These are phyloP conservation scores for Lapara coniferarum DNA, from an alignment of 2,888 invertebrate genomes.

Conservation along the genomic window DNA sequence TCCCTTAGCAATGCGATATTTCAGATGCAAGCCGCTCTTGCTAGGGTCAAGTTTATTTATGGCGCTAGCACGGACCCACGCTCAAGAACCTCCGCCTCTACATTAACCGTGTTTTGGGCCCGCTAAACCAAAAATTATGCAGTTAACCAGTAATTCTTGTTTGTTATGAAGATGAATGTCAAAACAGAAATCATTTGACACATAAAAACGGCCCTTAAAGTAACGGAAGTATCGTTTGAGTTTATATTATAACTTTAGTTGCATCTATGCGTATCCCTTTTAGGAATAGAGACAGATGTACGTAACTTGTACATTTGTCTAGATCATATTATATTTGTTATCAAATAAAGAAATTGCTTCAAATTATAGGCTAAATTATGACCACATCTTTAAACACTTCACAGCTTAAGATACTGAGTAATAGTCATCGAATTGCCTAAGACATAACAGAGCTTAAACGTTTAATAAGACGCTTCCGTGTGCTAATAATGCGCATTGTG, in stretches of 20 bases:
- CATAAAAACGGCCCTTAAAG: conserved; percentile 16
- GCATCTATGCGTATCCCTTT: too few relatives aligned
- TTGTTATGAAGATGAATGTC: conserved; percentile 25
- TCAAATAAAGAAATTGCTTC: not conserved
- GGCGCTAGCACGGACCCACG: conserved; percentile 16
- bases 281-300: too few relatives aligned
- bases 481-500: conserved; percentile 18
- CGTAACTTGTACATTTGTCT: too few relatives aligned
- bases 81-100: conserved; percentile 10
- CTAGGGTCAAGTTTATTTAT: conserved; percentile 26
- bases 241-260: too few relatives aligned
- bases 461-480: conserved; percentile 14
- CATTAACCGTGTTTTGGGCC: conserved; percentile 13
- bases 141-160: conserved; percentile 20
- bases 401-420: not conserved
- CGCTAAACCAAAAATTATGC: conserved; percentile 22
- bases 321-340: too few relatives aligned
- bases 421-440: conserved; percentile 16
- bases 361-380: not conserved
- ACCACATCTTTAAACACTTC: not conserved
- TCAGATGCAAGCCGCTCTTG: conserved; percentile 34
- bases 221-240: conserved; percentile 4
- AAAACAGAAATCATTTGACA: conserved; percentile 24
- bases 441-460: conserved; percentile 4
- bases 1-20: conserved; percentile 50